Conservation (phyloP, 2,888 invertebrate species). For the Marronus borbonicus region DNA sequence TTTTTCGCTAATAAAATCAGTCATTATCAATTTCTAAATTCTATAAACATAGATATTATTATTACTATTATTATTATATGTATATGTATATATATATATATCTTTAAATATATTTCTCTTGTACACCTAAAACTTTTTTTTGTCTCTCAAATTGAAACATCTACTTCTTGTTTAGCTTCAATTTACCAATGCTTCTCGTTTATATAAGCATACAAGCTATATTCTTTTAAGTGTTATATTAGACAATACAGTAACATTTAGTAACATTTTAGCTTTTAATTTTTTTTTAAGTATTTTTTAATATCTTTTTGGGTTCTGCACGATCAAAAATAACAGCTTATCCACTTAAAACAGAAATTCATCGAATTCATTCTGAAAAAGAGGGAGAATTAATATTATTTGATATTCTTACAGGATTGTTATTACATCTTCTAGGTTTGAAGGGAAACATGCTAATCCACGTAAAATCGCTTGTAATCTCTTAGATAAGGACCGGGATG, state of each 20-base stretch:
- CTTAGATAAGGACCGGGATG: neutral
- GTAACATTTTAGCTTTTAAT: conserved; percentile 15
- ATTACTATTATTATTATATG: neutral
- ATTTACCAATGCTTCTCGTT: conserved; percentile 2
- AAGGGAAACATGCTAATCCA: conserved; percentile 20
- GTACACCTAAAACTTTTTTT: too few species aligned
- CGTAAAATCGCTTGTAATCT: neutral
- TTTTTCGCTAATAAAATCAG: conserved; percentile 11
- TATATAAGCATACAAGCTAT: conserved; percentile 23
- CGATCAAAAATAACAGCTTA: conserved; percentile 25
- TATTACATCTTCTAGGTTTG: neutral
- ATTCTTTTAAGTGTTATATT: conserved; percentile 27
- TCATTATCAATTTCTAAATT: conserved; percentile 20
- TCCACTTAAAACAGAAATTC: conserved; percentile 47
- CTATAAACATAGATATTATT: conserved; percentile 10
- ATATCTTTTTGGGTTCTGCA: conserved; percentile 49
- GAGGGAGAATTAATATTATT: conserved; percentile 1
- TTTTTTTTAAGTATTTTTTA: conserved; percentile 3
- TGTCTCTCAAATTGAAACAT: neutral
- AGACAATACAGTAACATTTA: conserved; percentile 9
- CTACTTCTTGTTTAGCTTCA: neutral
- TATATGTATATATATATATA: neutral
- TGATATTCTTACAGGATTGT: neutral
- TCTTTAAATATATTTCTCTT: conserved; percentile 10
- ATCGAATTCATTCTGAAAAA: conserved; percentile 50